Percentiles rank a stretch among this genome's conserved stretches.
Evolutionary conservation across 2,888 invertebrate species (phyloP).

Genomic region (Drosophila atripex): DNA sequence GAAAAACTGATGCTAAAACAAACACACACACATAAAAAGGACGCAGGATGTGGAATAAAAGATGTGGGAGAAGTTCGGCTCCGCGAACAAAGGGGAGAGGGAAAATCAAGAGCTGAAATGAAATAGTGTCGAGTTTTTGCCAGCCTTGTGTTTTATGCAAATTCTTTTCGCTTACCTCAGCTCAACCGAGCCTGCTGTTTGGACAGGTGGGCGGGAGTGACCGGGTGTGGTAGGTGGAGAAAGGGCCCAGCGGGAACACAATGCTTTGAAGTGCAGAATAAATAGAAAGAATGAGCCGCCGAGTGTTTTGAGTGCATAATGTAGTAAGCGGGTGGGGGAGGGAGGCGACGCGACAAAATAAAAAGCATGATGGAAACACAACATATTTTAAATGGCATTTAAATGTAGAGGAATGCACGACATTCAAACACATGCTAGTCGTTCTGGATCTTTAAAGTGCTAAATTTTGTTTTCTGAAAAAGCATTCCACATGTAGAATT

Average conservation of each 20-base stretch:
- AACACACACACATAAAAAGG: slow-evolving; percentile 20
- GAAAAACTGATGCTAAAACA: slow-evolving; percentile 60
- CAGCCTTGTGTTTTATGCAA: slow-evolving; percentile 71
- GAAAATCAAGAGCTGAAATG: slow-evolving; percentile 52
- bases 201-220: slow-evolving; percentile 64
- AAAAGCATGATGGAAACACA: slow-evolving; percentile 3
- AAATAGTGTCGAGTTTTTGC: slow-evolving; percentile 70
- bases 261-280: slow-evolving; percentile 73
- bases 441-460: not conserved
- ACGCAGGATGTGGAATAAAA: slow-evolving; percentile 7
- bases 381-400: slow-evolving; percentile 49
- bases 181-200: slow-evolving; percentile 57
- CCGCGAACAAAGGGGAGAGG: not conserved
- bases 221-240: slow-evolving; percentile 3
- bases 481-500: slow-evolving; percentile 5
- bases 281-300: slow-evolving; percentile 73
- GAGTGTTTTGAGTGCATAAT: slow-evolving; percentile 75
- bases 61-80: not conserved
- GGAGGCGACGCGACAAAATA: not conserved
- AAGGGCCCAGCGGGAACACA: slow-evolving; percentile 48
- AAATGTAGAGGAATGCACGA: slow-evolving; percentile 19
- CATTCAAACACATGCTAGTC: not conserved
- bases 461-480: not conserved
- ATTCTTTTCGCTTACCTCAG: slow-evolving; percentile 47
- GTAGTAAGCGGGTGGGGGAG: slow-evolving; percentile 48